These are phyloP conservation scores for Brachionus asplanchnoidis DNA, from an alignment of 1,140 invertebrate species.

Conservation along the genomic window DNA sequence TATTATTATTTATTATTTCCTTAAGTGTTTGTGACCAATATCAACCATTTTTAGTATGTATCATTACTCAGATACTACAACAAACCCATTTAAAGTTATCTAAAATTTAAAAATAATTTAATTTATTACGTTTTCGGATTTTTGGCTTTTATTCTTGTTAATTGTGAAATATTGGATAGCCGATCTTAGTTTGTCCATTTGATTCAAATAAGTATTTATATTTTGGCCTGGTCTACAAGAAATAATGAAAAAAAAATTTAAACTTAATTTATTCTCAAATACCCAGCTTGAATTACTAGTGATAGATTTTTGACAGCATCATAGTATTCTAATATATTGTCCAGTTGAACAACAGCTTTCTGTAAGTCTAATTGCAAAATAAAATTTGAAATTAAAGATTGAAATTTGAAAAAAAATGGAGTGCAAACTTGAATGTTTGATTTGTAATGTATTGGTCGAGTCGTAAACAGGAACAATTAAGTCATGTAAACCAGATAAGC, in stretches of 20 bases:
- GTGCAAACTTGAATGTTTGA: conserved; percentile 20
- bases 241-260: neutral
- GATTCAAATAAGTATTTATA: conserved; percentile 14
- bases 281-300: conserved; percentile 8
- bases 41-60: no score
- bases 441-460: conserved; percentile 27
- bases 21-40: no score
- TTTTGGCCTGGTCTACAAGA: neutral
- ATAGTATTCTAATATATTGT: conserved; percentile 34
- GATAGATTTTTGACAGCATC: conserved; percentile 15
- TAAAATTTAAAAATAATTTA: neutral
- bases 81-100: no score
- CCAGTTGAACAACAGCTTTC: neutral
- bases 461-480: conserved; percentile 32
- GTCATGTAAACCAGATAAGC: conserved; percentile 5
- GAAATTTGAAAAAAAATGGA: neutral
- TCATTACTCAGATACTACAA: no score
- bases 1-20: no score
- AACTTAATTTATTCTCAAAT: neutral
- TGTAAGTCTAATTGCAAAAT: neutral
- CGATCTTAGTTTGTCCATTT: conserved; percentile 23
- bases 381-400: neutral
- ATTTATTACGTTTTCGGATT: conserved; percentile 23
- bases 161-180: conserved; percentile 31
- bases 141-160: conserved; percentile 36